Evolutionary conservation across 2,888 invertebrate species (phyloP), one percentile per base, ranked within the genome.

Genomic region (Gymnocheta viridis): DNA sequence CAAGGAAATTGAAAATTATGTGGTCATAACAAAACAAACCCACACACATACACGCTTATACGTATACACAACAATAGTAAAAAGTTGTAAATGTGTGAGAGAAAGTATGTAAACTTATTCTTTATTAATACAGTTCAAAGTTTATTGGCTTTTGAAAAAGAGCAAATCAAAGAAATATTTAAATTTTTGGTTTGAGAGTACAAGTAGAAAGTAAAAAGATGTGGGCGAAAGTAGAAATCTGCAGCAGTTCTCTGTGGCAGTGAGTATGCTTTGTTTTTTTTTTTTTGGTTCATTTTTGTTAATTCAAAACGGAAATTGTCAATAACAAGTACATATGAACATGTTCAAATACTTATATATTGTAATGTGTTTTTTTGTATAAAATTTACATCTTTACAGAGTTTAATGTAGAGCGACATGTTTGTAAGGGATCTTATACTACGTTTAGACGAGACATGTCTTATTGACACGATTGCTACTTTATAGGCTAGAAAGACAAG

Each of bases 141-240:
- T 82, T 82, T 77, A 82, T 82, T 82, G 82, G 82, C 76, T 77
- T 77, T 82, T 79, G 4, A 22, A 32, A n/a, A 44, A 44, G 9
- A 32, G 32, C 24, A 78, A 72, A 79, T 44, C 56, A 79, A 72
- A 70, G 47, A 56, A 54, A 35, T 12, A 6, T 12, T 17, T 19
- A 62, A 56, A 66, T 10, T 54, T 41, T 38, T 12, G 22, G 22
- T 51, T 22, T 69, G 51, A 19, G 27, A 56, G 22, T 44, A 29
- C 12, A 19, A 47, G 2, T 29, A 51, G 19, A n/a, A n/a, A n/a
- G n/a, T n/a, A n/a, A n/a, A 49, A 49, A n/a, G 17, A 47, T 35
- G 66, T 66, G 54, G 41, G 29, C 49, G 58, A 58, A 14, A 44
- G 41, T 19, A 29, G 19, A 22, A 38, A 66, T 66, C n/a, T 35